A percentile compares a stretch with the other conserved stretches of the same genome.
phyloP scores from a whole-genome alignment of 2,888 invertebrate species.

The Hypsopygia costalis region DNA sequence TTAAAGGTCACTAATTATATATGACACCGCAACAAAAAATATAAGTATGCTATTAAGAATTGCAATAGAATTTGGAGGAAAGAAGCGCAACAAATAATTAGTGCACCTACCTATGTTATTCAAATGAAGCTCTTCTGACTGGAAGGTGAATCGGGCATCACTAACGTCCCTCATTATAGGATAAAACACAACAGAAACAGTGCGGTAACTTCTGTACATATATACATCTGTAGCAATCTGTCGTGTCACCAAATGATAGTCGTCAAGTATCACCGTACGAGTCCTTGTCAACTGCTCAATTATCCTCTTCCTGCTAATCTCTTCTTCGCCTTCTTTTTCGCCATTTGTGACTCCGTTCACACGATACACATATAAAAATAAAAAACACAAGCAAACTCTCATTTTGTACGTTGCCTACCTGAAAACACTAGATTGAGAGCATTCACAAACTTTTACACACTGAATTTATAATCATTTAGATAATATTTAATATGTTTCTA shows the following conservation, averaged over 20 bases:
- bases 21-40: too few relatives aligned
- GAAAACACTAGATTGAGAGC: slow-evolving; percentile 4
- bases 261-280: slow-evolving; percentile 58
- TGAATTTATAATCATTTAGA: slow-evolving; percentile 4
- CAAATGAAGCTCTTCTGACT: slow-evolving; percentile 71
- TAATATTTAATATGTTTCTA: too few relatives aligned
- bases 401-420: slow-evolving; percentile 52
- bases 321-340: slow-evolving; percentile 58
- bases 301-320: slow-evolving; percentile 54
- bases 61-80: too few relatives aligned
- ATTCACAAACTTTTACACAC: neutral
- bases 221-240: slow-evolving; percentile 69
- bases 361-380: slow-evolving; percentile 54
- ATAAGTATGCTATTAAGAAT: too few relatives aligned
- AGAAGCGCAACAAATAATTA: slow-evolving; percentile 2
- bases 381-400: slow-evolving; percentile 48
- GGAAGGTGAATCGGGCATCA: slow-evolving; percentile 70
- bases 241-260: slow-evolving; percentile 65
- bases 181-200: slow-evolving; percentile 69
- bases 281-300: slow-evolving; percentile 63
- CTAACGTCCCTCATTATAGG: slow-evolving; percentile 59
- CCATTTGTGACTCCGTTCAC: slow-evolving; percentile 38
- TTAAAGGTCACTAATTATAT: too few relatives aligned
- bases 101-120: slow-evolving; percentile 69
- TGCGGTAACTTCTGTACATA: slow-evolving; percentile 70